Evolutionary conservation across 2,797 vertebrate species (phyloP).

Genomic region (Acrocephalus scirpaceus): DNA sequence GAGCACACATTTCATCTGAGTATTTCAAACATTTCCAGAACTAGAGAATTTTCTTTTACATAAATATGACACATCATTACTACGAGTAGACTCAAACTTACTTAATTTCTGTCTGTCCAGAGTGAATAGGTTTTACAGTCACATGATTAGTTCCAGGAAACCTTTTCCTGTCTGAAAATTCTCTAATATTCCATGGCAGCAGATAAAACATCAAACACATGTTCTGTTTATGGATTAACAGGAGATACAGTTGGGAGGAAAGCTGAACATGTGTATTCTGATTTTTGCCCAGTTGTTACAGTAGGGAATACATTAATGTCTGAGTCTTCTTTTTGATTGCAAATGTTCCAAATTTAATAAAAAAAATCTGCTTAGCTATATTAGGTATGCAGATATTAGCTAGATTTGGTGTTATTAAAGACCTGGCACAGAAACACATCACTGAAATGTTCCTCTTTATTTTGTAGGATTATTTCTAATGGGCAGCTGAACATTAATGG

Average conservation of each 20-base stretch:
- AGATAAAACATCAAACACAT: slow-evolving; percentile 61
- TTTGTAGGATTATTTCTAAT: background rate
- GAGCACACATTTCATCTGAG: background rate
- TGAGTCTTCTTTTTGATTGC: slow-evolving; percentile 61
- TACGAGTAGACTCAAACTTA: slow-evolving; percentile 13
- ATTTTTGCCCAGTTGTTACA: slow-evolving; percentile 56
- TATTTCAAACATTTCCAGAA: slow-evolving; percentile 9
- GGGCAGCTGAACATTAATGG: background rate
- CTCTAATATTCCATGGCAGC: slow-evolving; percentile 28
- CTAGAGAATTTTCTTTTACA: slow-evolving; percentile 5
- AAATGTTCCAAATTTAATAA: slow-evolving; percentile 50
- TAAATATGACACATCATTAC: background rate
- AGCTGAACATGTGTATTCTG: slow-evolving; percentile 52
- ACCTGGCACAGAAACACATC: slow-evolving; percentile 19
- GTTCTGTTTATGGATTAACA: slow-evolving; percentile 62
- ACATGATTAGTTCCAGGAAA: slow-evolving; percentile 28
- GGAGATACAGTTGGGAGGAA: slow-evolving; percentile 53
- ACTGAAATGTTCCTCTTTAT: background rate
- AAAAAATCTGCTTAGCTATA: slow-evolving; percentile 40
- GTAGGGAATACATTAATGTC: slow-evolving; percentile 50
- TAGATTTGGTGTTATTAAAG: slow-evolving; percentile 43
- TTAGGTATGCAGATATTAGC: slow-evolving; percentile 49
- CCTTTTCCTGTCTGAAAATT: slow-evolving; percentile 53
- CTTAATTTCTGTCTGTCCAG: slow-evolving; percentile 28
- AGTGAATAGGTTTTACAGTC: slow-evolving; percentile 62